phyloP scores from a whole-genome alignment of 35 echinoderm and acorn worm genomes.

The Heliocidaris erythrogramma region DNA sequence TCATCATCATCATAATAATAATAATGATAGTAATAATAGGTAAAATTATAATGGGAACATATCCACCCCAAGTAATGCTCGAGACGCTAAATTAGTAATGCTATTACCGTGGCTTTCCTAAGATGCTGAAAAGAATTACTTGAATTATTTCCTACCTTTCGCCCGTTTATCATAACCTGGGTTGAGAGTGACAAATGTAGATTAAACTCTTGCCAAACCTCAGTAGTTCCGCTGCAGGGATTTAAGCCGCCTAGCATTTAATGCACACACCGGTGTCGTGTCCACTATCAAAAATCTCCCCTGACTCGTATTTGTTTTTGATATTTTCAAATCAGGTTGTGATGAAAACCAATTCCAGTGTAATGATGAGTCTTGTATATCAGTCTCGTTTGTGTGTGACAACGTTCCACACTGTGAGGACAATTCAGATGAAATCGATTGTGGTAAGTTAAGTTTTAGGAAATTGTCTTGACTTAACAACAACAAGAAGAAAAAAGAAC shows the following conservation, averaged over 20 bases:
- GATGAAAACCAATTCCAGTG: conserved; percentile 1
- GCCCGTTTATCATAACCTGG: neutral
- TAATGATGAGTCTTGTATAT: conserved; percentile 38
- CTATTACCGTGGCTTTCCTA: no score
- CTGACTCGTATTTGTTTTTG: neutral
- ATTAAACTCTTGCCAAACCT: no score
- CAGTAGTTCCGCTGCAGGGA: no score
- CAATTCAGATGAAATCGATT: conserved; percentile 55
- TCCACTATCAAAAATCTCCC: no score
- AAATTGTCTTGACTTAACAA: neutral
- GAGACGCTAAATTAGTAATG: no score
- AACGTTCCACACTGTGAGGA: conserved; percentile 37
- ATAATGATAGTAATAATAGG: no score
- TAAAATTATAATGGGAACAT: no score
- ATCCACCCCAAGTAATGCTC: no score
- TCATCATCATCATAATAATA: neutral
- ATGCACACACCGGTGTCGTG: no score
- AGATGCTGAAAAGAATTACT: no score
- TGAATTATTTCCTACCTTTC: neutral
- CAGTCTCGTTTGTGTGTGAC: conserved; percentile 53
- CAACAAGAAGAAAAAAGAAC: neutral
- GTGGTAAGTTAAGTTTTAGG: conserved; percentile 8
- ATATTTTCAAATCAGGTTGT: neutral
- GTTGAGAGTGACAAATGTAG: neutral
- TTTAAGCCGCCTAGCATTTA: no score